phyloP scores from a whole-genome alignment of 2,888 invertebrate species.

The Trachelus troglodyta region DNA sequence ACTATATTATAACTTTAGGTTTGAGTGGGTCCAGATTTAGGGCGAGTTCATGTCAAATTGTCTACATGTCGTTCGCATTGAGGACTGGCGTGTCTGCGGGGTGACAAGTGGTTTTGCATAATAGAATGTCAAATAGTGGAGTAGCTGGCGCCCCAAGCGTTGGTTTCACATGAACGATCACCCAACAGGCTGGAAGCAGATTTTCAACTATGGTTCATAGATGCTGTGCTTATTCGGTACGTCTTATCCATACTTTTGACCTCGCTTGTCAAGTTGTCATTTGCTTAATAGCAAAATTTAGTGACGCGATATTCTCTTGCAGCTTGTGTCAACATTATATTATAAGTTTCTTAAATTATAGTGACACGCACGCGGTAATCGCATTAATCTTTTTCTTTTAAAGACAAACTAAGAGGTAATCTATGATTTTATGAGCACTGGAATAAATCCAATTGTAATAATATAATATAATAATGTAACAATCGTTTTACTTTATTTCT shows the following conservation, averaged over 20 bases:
- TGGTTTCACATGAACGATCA: conserved; percentile 48
- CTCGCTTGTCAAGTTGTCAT: neutral
- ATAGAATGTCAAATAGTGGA: conserved; percentile 47
- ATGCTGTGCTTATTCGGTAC: neutral
- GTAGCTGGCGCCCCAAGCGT: conserved; percentile 38
- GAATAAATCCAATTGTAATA: neutral
- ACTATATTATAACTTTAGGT: neutral
- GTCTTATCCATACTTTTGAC: neutral
- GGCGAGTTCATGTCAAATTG: conserved; percentile 46
- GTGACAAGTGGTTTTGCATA: conserved; percentile 49
- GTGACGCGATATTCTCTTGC: neutral
- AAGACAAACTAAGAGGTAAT: neutral
- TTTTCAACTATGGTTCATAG: conserved; percentile 29
- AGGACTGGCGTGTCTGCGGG: conserved; percentile 15
- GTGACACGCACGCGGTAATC: neutral
- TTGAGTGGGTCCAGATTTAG: conserved; percentile 6
- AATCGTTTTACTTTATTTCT: too few relatives aligned
- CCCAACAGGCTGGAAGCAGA: conserved; percentile 50
- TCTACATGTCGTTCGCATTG: conserved; percentile 37
- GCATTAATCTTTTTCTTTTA: neutral
- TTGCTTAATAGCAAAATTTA: neutral
- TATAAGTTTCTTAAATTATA: neutral
- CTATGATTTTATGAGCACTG: neutral
- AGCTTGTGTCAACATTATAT: neutral
- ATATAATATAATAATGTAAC: too few relatives aligned